phyloP scores from a whole-genome alignment of 1,140 invertebrate species.

The Battus philenor region DNA sequence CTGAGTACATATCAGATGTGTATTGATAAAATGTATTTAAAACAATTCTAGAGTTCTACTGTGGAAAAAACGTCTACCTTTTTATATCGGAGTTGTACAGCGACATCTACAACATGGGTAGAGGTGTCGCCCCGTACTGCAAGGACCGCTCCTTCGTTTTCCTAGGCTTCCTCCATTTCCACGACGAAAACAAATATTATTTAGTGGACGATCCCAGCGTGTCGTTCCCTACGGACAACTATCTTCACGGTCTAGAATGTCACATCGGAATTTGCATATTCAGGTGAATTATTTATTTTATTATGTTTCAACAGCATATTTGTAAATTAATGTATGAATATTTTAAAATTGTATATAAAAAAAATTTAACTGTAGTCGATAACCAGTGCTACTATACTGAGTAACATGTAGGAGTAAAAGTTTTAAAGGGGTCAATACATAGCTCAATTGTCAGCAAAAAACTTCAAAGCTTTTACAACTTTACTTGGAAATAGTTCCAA shows the following conservation, averaged over 20 bases:
- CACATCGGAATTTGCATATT: conserved; percentile 60
- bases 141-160: conserved; percentile 58
- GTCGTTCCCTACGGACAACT: conserved; percentile 61
- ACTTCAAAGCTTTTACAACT: no score
- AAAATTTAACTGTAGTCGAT: no score
- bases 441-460: no score
- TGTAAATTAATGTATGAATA: no score
- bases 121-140: conserved; percentile 53
- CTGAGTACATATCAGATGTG: no score
- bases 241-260: conserved; percentile 58
- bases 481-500: no score
- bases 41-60: conserved; percentile 45
- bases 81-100: conserved; percentile 59
- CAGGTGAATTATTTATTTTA: conserved; percentile 33
- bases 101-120: conserved; percentile 59
- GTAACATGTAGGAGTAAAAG: background rate
- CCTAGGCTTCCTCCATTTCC: conserved; percentile 57
- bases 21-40: no score
- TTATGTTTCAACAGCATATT: background rate
- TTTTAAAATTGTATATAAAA: no score
- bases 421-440: background rate
- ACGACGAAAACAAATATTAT: conserved; percentile 61
- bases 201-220: conserved; percentile 58
- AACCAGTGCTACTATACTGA: no score
- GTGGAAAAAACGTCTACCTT: conserved; percentile 59